Percentiles rank a stretch among this genome's conserved stretches.
Conservation (phyloP, 1,140 invertebrate genomes). For the Heliconius eleuchia region DNA sequence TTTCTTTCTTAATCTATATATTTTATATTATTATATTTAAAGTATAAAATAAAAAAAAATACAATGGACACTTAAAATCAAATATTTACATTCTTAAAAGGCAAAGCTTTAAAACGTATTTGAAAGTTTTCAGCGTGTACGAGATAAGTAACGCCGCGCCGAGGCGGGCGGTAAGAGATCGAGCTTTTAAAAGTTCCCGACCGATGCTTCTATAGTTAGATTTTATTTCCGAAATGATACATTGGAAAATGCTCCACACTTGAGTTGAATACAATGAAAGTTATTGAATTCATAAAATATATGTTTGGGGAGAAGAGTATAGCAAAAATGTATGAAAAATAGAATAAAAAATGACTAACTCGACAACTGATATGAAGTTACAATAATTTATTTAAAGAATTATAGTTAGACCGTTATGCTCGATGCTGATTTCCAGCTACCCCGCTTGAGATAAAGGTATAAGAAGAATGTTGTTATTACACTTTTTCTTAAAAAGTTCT, state of each 20-base stretch:
- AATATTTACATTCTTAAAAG: background rate
- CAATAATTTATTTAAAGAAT: too few species aligned
- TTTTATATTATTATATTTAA: too few species aligned
- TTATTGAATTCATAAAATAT: background rate
- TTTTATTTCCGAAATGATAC: constrained; percentile 18
- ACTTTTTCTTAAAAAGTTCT: too few species aligned
- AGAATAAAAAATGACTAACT: too few species aligned
- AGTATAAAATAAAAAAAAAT: background rate
- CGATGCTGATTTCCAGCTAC: too few species aligned
- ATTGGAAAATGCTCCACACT: constrained; percentile 10
- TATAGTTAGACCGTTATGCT: too few species aligned
- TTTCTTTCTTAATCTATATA: too few species aligned
- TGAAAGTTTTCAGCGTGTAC: constrained; percentile 28
- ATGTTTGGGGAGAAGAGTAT: background rate
- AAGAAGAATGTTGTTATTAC: too few species aligned
- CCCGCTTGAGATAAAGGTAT: too few species aligned
- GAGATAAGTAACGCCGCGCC: constrained; percentile 14
- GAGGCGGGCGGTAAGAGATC: background rate
- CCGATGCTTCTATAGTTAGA: constrained; percentile 21
- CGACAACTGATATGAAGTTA: too few species aligned
- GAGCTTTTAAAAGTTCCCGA: constrained; percentile 24
- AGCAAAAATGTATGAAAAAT: too few species aligned
- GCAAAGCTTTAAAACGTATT: constrained; percentile 9
- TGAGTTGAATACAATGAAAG: background rate
- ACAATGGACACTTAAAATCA: background rate